Evolutionary conservation across 2,797 vertebrate species (phyloP).

Genomic region (Carcharodon carcharias): DNA sequence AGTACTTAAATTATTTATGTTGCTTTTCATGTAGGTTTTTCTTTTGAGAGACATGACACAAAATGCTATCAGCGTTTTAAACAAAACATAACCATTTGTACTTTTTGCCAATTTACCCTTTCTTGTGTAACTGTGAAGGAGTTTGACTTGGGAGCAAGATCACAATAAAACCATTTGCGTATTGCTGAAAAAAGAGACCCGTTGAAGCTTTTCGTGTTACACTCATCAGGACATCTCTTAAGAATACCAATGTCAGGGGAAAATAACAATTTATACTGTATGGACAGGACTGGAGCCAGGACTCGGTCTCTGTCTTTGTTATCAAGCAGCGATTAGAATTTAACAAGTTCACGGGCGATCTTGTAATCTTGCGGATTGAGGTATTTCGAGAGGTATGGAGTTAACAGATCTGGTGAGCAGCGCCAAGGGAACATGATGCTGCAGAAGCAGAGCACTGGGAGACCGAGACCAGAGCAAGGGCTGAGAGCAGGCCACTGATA

Average conservation of each 20-base stretch:
- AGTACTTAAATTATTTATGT: neutral
- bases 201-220: neutral
- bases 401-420: too few species aligned
- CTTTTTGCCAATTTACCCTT: constrained; percentile 63
- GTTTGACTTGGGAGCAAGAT: constrained; percentile 57
- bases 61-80: neutral
- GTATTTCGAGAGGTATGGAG: too few species aligned
- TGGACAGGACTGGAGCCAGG: too few species aligned
- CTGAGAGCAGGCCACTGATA: too few species aligned
- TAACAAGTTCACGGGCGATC: too few species aligned
- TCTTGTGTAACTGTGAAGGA: constrained; percentile 60
- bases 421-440: constrained; percentile 43
- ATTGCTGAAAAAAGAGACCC: neutral
- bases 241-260: constrained; percentile 51
- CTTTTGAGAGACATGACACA: neutral
- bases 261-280: too few species aligned
- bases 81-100: constrained; percentile 41
- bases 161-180: constrained; percentile 56
- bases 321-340: too few species aligned
- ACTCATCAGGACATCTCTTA: constrained; percentile 50
- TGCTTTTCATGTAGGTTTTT: neutral
- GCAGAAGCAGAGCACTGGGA: too few species aligned
- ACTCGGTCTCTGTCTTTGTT: too few species aligned
- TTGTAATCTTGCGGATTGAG: too few species aligned
- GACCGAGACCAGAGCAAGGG: too few species aligned